Base-by-base conservation (phyloP, 2,888 invertebrate genomes). In the Synanthedon myopaeformis region DNA sequence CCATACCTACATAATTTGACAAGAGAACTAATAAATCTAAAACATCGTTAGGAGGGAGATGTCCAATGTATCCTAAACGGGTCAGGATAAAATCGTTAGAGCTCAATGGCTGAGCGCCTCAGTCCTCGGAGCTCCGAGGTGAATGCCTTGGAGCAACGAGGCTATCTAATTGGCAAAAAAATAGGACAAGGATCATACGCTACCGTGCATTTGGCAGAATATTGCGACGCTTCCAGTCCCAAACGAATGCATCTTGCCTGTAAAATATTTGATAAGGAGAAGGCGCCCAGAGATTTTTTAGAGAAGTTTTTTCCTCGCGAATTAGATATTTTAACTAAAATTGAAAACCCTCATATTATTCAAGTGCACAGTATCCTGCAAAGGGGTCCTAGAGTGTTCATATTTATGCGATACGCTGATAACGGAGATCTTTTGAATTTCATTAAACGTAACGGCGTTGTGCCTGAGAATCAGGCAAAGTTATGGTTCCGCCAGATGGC, bases 271-370 rank as follows among this genome's bases (percentile, higher is more conserved):
- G 95, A 96, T 74, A 95, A 95, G 71, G 92, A 92, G 63, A 94
- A 94, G 79, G 96, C 96, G 51, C 96, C 96, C 8, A 88, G 90
- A 57, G 96, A 97, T 85, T 97, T 96, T 85, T 90, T 96, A 65
- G 93, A 94, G 62, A 96, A 96, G 82, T 98, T 98, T 84, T 94
- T 97, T 69, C 97, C 97, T 35, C 91, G 97, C 56, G 97, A 98
- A 88, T 89, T 97, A 62, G 94, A 96, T 65, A 96, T 97, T 63
- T 82, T 97, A 57, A 95, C 94, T 28, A 93, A 94, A 78, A 93
- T 98, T 61, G 93, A 96, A 75, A 96, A 97, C 81, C 94, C 95
- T 6, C 94, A 97, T 72, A 93, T 97, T 51, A 94, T 97, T 61
- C 94, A 94, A 89, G 94, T 96, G 28, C 95, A 96, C 73, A 95